Evolutionary conservation across 2,888 invertebrate genomes (phyloP).

Genomic region (Acrocera orbiculus): DNA sequence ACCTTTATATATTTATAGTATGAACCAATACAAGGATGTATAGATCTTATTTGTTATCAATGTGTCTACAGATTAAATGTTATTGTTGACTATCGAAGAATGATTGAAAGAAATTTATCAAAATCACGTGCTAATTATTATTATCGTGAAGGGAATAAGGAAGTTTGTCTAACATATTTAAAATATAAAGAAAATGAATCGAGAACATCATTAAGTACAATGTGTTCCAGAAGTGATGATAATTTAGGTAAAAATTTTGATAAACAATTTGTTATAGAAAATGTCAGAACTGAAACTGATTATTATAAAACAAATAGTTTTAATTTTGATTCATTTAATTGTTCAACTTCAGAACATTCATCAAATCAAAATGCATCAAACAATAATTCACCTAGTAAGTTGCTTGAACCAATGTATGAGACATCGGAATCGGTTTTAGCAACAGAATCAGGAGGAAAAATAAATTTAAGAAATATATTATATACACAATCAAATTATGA

Average conservation of each 20-base stretch:
- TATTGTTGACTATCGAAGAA: slow-evolving; percentile 7
- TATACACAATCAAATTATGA: neutral
- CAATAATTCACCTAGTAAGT: neutral
- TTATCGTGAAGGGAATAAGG: slow-evolving; percentile 8
- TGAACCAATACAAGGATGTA: neutral
- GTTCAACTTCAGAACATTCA: neutral
- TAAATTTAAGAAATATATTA: neutral
- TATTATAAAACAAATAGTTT: neutral
- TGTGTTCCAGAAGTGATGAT: too few species aligned
- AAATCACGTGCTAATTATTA: slow-evolving; percentile 10
- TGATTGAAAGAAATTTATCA: slow-evolving; percentile 6
- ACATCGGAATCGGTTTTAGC: slow-evolving; percentile 11
- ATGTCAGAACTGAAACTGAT: too few species aligned
- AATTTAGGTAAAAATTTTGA: too few species aligned
- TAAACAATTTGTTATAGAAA: too few species aligned
- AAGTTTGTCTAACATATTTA: slow-evolving; percentile 6
- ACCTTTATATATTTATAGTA: slow-evolving; percentile 1
- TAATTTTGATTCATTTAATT: too few species aligned
- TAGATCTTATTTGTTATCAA: slow-evolving; percentile 9
- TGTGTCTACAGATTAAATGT: slow-evolving; percentile 8
- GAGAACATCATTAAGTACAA: neutral
- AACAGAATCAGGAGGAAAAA: slow-evolving; percentile 12
- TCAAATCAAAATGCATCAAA: neutral
- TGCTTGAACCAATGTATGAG: slow-evolving; percentile 11
- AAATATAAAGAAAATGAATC: neutral